Base-by-base conservation (phyloP, 1,140 invertebrate genomes). In the Nylanderia fulva region DNA sequence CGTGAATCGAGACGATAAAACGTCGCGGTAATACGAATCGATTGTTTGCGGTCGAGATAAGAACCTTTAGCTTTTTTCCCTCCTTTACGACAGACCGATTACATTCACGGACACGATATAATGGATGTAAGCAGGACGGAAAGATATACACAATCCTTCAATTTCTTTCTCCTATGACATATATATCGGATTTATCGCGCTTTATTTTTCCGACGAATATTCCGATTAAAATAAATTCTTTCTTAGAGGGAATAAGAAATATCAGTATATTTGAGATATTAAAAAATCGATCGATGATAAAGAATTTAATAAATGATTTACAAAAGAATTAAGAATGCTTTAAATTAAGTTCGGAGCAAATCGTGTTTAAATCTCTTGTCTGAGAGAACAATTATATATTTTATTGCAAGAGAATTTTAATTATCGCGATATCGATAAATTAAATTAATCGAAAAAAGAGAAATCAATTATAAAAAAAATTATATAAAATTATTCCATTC, bases 21-120 rank as follows among this genome's bases (percentile, higher is more conserved):
- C 7, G 11, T 3, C 18, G 11, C 15, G 24, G 3, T 15, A 54
- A 21, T 68, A 68, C 2, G 6, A 11, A 63, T 77, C 58, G 39
- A 64, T 77, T 21, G 11, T 0, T 76, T 76, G 18, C 45, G 76
- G 29, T 42, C 11, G 42, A 68, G n/a, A 11, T 13, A 48, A 15
- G 18, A 8, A 27, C 48, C 64, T 71, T 56, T 11, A 9, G 15
- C 52, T 80, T 69, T 54, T 71, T 69, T 56, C 11, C 52, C 66
- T 39, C 64, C 42, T 71, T 68, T 33, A 54, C n/a, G 13, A 29
- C n/a, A 36, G 24, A 64, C 42, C 36, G 58, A 63, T 63, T 39
- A 36, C 71, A 27, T 15, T n/a, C 24, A 39, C 6, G 13, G 7
- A n/a, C 29, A 45, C 18, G 45, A 29, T 27, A 29, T 27, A 21